A percentile compares a stretch with the other conserved stretches of the same genome.
These are phyloP conservation scores for Grapholita molesta DNA, from an alignment of 1,140 invertebrate genomes.

Conservation along the genomic window DNA sequence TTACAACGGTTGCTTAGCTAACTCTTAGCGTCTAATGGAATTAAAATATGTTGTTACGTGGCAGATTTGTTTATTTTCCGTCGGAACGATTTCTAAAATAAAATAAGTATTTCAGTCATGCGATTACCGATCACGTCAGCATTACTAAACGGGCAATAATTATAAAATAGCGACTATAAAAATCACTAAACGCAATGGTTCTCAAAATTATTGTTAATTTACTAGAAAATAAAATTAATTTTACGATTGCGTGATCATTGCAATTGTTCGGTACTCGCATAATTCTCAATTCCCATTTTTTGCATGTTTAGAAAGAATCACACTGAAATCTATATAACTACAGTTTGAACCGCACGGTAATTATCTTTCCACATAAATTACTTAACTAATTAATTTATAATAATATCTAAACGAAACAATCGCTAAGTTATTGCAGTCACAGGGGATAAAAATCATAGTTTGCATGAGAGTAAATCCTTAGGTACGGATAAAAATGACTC, in stretches of 20 bases:
- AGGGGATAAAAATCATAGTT: neutral
- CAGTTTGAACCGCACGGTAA: too few species aligned
- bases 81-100: neutral
- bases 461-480: too few species aligned
- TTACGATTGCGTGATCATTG: neutral
- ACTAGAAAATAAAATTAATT: neutral
- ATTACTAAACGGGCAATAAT: neutral
- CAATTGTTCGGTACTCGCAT: neutral
- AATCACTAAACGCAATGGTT: neutral
- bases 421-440: too few species aligned
- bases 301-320: neutral
- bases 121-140: neutral
- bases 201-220: neutral
- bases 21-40: conserved; percentile 2
- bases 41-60: conserved; percentile 2
- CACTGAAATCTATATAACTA: neutral
- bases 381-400: neutral
- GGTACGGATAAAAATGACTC: too few species aligned
- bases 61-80: neutral
- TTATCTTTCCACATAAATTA: too few species aligned
- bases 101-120: neutral
- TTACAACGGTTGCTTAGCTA: conserved; percentile 11
- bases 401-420: neutral
- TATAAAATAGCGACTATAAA: neutral
- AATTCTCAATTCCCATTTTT: neutral